Conservation (phyloP, 2,797 vertebrate species). For the Dallia pectoralis region DNA sequence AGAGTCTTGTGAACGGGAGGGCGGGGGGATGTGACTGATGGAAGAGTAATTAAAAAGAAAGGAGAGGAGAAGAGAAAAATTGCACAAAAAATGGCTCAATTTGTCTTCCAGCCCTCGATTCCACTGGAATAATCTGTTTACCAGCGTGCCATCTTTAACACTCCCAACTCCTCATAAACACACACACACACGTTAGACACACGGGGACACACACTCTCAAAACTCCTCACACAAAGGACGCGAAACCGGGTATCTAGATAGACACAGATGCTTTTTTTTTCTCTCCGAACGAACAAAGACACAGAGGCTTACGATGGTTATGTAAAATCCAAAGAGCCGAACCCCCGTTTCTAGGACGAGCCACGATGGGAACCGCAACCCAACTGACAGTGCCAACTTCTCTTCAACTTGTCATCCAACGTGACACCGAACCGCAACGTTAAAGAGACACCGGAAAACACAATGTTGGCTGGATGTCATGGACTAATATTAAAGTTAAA, state of each 20-base stretch:
- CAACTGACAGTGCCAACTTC: constrained; percentile 13
- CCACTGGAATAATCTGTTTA: constrained; percentile 62
- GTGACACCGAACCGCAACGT: background rate
- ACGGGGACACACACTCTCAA: background rate
- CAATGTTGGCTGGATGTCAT: background rate
- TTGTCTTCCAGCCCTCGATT: constrained; percentile 45
- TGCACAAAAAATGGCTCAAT: constrained; percentile 41
- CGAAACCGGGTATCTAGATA: constrained; percentile 13
- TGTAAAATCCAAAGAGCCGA: constrained; percentile 42
- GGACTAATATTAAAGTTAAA: too few relatives aligned
- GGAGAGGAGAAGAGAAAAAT: constrained; percentile 35
- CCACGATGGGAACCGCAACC: constrained; percentile 8
- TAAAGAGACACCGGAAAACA: background rate
- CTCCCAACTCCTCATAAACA: constrained; percentile 34
- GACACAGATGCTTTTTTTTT: constrained; percentile 29
- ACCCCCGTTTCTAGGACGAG: constrained; percentile 46
- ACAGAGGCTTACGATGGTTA: constrained; percentile 45
- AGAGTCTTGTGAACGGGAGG: background rate
- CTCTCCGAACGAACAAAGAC: constrained; percentile 46
- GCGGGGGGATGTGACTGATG: background rate
- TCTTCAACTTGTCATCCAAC: background rate
- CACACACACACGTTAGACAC: constrained; percentile 6
- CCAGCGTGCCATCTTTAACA: constrained; percentile 40
- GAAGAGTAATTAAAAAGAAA: constrained; percentile 38
- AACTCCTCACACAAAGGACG: constrained; percentile 42